A percentile compares a stretch with the other conserved stretches of the same genome.
Conservation (phyloP, 2,888 invertebrate genomes). For the Dryobotodes eremita region DNA sequence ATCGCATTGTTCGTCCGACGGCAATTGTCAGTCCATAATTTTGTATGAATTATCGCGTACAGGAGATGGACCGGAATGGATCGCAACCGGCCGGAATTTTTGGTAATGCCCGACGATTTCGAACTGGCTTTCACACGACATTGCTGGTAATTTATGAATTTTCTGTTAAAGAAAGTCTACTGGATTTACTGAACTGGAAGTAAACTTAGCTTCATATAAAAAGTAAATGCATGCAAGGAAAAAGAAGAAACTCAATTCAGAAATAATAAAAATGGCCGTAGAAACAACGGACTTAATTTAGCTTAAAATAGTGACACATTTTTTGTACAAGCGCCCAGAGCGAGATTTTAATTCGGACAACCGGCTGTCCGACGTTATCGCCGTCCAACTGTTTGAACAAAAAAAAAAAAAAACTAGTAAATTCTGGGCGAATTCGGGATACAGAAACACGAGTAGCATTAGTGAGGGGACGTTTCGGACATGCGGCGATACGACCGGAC, state of each 20-base stretch:
- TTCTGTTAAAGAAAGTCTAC: neutral
- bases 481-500: slow-evolving; percentile 77
- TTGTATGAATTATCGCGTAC: slow-evolving; percentile 64
- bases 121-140: slow-evolving; percentile 11
- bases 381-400: slow-evolving; percentile 72
- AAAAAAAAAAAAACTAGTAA: slow-evolving; percentile 72
- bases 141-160: slow-evolving; percentile 12
- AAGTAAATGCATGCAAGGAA: neutral
- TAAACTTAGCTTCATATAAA: neutral
- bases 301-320: slow-evolving; percentile 68
- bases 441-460: slow-evolving; percentile 68
- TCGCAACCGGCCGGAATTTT: slow-evolving; percentile 42
- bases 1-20: slow-evolving; percentile 57
- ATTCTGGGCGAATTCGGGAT: slow-evolving; percentile 69
- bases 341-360: slow-evolving; percentile 75
- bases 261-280: slow-evolving; percentile 43
- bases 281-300: slow-evolving; percentile 60
- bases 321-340: slow-evolving; percentile 72
- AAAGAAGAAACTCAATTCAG: slow-evolving; percentile 19
- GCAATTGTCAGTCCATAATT: slow-evolving; percentile 66
- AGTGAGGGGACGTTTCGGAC: slow-evolving; percentile 63
- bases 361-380: slow-evolving; percentile 76
- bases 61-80: slow-evolving; percentile 53
- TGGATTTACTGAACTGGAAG: neutral
- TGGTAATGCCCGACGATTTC: slow-evolving; percentile 35